Evolutionary conservation across 2,888 invertebrate species (phyloP), one percentile per base, ranked within the genome.

Genomic region (Drosophila setosimentum): DNA sequence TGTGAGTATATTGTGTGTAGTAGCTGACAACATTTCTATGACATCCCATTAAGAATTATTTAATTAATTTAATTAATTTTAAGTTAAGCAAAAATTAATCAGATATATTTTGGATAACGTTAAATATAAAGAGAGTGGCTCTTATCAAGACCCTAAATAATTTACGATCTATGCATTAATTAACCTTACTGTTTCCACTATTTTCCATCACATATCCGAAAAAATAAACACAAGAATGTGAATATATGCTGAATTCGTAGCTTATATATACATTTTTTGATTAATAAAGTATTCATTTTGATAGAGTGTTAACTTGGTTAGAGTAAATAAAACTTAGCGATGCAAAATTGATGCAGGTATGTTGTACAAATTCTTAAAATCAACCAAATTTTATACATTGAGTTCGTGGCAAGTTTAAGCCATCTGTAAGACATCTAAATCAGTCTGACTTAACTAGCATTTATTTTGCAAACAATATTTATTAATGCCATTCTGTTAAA

Each of bases 21-120:
- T 16, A 8, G 45, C 24, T 24, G 45, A 45, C 16, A 24, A 24
- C 16, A 7, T 13, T 24, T 45, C 8, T 24, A 45, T 24, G 45
- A 42, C 21, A 21, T 11, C 21, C 42, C 21, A 5, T 21, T 21
- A 11, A 7, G 45, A 24, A 8, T 8, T n/a, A n/a, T n/a, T n/a
- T n/a, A n/a, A n/a, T n/a, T n/a, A n/a, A n/a, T n/a, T n/a, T n/a
- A n/a, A n/a, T n/a, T n/a, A n/a, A 24, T 8, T 4, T 1, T 2
- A 24, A 4, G 0, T 45, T 45, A 2, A 4, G 18, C 18, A 8
- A 18, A 18, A 42, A n/a, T n/a, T 13, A 42, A 7, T 21, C 6
- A 6, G 1, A 42, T 6, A 13, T 21, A 13, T 6, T 21, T 1
- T 21, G 6, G 2, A 21, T n/a, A n/a, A 11, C 0, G 0, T 2